Evolutionary conservation across 1,140 invertebrate species (phyloP).

Genomic region (Argopecten irradians): DNA sequence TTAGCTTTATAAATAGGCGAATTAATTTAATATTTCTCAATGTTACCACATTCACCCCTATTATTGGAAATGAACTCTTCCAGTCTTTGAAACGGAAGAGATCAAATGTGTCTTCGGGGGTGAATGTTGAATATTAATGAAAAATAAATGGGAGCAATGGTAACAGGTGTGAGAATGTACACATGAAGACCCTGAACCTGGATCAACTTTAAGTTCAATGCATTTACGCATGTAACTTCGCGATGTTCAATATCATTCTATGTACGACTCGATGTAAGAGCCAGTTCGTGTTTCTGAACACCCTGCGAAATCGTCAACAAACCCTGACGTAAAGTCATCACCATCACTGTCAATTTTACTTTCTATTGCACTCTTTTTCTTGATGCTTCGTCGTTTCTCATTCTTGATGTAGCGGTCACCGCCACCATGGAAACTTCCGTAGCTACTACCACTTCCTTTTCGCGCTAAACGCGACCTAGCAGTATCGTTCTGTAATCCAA

Average conservation of each 20-base stretch:
- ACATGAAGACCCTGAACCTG: neutral
- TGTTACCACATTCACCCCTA: too few species aligned
- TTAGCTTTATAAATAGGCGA: neutral
- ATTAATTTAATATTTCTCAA: neutral
- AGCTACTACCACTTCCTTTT: conserved; percentile 56
- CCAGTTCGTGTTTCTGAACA: conserved; percentile 26
- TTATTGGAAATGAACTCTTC: too few species aligned
- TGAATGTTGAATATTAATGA: neutral
- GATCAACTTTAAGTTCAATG: neutral
- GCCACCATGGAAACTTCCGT: conserved; percentile 41
- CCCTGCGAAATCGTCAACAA: conserved; percentile 55
- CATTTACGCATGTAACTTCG: too few species aligned
- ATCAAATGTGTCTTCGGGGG: too few species aligned
- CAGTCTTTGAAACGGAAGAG: too few species aligned
- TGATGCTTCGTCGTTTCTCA: conserved; percentile 41
- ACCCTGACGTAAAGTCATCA: conserved; percentile 58
- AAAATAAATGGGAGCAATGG: neutral
- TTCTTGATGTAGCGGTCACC: conserved; percentile 48
- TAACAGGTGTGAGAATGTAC: neutral
- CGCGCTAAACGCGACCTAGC: conserved; percentile 46
- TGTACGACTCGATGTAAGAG: neutral
- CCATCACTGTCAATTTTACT: conserved; percentile 50
- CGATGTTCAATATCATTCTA: neutral
- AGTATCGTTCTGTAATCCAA: conserved; percentile 32
- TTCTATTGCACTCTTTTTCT: conserved; percentile 46